Base-by-base conservation (phyloP, 1,140 invertebrate species). In the Drosophila grimshawi region DNA sequence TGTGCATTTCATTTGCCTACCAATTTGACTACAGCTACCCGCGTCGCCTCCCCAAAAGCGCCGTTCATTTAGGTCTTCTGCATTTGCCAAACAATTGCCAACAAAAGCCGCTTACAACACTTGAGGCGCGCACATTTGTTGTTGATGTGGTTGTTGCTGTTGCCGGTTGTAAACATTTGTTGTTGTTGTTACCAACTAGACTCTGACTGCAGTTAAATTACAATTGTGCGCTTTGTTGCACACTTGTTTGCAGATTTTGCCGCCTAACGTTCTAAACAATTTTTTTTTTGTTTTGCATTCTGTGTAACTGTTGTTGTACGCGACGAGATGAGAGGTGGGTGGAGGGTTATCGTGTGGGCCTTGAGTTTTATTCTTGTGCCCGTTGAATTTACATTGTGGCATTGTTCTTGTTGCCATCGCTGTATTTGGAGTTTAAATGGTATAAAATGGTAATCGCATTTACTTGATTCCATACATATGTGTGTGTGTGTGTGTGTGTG, bases 71-170 rank as follows among this genome's bases (percentile, higher is more conserved):
- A 45, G 53, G 35, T 55, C 33, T 56, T 64, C 49, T 43, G 33
- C 66, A 61, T 72, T 73, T 61, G 70, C 77, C 70, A 85, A 89
- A 89, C 85, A 89, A 89, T 89, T 89, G 85, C 68, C 78, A 89
- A 89, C 85, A 83, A 89, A 89, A 89, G 85, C 85, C 80, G 85
- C 85, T 89, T 89, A 89, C 86, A 89, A 89, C 85, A 89, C 85
- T 89, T 89, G 85, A 89, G 85, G 85, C 66, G 71, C 78, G 74
- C 78, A 81, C 78, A 72, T 80, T 88, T 80, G 63, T 55, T 78
- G 69, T 45, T n/a, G 52, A n/a, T 55, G 62, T 78, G 71, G 49
- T 53, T 74, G 72, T 69, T 63, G 71, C 6, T 56, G 41, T 78
- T 80, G 68, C 46, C 64, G 60, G 51, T 64, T 71, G 65, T 56